phyloP scores from a whole-genome alignment of 2,888 invertebrate species.

The Mesorhabditis spiculigera region DNA sequence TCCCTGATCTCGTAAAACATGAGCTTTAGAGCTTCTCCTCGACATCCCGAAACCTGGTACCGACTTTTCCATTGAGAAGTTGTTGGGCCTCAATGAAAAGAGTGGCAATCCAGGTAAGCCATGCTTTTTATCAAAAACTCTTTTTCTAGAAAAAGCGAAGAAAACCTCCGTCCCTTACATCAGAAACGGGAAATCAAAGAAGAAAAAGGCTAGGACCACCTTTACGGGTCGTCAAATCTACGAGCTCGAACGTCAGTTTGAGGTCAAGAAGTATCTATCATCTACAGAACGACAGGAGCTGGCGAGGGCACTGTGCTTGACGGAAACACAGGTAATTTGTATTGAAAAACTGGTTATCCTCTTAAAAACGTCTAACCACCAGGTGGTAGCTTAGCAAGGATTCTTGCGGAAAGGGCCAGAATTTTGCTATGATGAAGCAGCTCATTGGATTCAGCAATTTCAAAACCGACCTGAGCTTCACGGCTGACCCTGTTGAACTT shows the following conservation, averaged over 20 bases:
- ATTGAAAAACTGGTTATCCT: too few relatives aligned
- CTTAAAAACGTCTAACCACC: too few relatives aligned
- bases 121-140: background rate
- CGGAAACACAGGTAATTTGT: slow-evolving; percentile 92
- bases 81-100: background rate
- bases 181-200: slow-evolving; percentile 35
- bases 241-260: slow-evolving; percentile 91
- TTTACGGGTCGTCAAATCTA: slow-evolving; percentile 75
- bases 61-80: background rate
- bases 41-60: background rate
- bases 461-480: too few relatives aligned
- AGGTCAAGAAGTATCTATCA: slow-evolving; percentile 89
- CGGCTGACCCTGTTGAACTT: too few relatives aligned
- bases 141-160: background rate
- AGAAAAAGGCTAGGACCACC: slow-evolving; percentile 81
- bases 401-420: too few relatives aligned
- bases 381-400: too few relatives aligned
- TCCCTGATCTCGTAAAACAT: too few relatives aligned
- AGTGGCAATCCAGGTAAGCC: background rate
- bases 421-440: too few relatives aligned
- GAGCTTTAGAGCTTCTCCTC: background rate
- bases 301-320: slow-evolving; percentile 87
- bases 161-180: too few relatives aligned
- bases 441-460: too few relatives aligned
- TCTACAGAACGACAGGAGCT: slow-evolving; percentile 89